Base-by-base conservation (phyloP, 2,888 invertebrate genomes). In the Unio delphinus region DNA sequence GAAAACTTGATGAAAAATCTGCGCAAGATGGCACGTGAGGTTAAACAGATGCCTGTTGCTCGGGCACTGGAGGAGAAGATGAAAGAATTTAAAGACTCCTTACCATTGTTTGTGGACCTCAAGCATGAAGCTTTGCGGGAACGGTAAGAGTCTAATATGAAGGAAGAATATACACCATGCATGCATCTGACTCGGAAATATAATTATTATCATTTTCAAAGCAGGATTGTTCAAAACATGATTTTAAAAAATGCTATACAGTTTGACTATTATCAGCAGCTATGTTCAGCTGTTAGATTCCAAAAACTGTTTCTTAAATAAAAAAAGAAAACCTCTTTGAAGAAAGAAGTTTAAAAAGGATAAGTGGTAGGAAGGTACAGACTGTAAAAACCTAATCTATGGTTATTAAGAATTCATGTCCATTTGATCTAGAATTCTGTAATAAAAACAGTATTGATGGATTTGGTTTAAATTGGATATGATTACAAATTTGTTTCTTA, bases 121-220 rank as follows among this genome's bases (percentile, higher is more conserved):
- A 97, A 97, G 89, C 95, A 96, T 87, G 96, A 97, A 84, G 96
- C 97, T 0, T 92, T 98, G 89, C 91, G 96, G 17, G 95, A 95
- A 80, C 92, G 89, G 86, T 89, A 61, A 70, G 78, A 73, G 5
- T 54, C 34, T 23, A n/a, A 61, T 26, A 20, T 17, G 20, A 8
- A 11, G 8, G 28, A 45, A 45, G 3, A 15, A 45, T 20, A 64
- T 57, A 55, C 55, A n/a, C 34, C 6, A 23, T n/a, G 17, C 57
- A 8, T 34, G n/a, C 18, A n/a, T 30, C 7, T 67, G 17, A 61
- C 20, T 61, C 0, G 7, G 23, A 34, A 34, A 26, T 34, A n/a
- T 62, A 62, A 34, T 62, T 34, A 11, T 26, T 62, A 45, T 11
- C 45, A 45, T 45, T 23, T 23, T 59, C 3, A 26, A 4, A 18